Conservation (phyloP, 2,888 invertebrate genomes). For the Cryptocephalus primarius region DNA sequence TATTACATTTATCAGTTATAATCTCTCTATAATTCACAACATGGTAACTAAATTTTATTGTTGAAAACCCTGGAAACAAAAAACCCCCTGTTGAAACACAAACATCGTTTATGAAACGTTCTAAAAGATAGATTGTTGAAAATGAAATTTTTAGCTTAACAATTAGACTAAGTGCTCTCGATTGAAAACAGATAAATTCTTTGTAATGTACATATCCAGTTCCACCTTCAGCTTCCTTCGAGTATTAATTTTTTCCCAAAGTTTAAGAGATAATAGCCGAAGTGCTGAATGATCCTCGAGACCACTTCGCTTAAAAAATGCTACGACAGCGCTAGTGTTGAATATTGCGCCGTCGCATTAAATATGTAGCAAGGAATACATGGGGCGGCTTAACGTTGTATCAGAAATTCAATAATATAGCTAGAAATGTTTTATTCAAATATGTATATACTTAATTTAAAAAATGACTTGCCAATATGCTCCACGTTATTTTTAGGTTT, state of each 20-base stretch:
- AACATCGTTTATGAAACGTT: not conserved
- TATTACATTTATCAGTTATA: no score
- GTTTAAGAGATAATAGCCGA: not conserved
- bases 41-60: no score
- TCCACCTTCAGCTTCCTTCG: not conserved
- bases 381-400: constrained; percentile 8
- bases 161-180: no score
- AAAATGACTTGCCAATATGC: not conserved
- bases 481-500: not conserved
- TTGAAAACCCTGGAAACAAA: no score
- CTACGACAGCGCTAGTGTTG: no score
- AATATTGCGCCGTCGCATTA: no score
- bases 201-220: no score
- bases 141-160: not conserved
- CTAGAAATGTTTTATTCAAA: no score
- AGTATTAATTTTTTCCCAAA: not conserved
- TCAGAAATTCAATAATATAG: constrained; percentile 1
- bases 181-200: no score
- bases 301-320: not conserved
- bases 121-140: not conserved
- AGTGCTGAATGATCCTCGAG: not conserved
- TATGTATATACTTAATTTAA: no score
- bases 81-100: no score
- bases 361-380: not conserved
- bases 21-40: no score